phyloP scores from a whole-genome alignment of 2,888 invertebrate genomes.

The Abrostola tripartita region DNA sequence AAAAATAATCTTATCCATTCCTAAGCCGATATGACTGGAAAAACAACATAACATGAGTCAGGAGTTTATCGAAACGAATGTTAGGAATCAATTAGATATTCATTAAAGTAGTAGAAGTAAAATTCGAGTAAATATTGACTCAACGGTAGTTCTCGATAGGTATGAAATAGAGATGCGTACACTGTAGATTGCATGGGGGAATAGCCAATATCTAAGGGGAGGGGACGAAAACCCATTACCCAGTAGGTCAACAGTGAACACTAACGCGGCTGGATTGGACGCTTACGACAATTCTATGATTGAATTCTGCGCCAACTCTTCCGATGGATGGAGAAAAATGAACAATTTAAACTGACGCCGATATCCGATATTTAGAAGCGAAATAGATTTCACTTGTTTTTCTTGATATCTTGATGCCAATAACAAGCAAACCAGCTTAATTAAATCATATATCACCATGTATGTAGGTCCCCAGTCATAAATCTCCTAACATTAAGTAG shows the following conservation, averaged over 20 bases:
- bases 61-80: conserved; percentile 15
- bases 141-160: conserved; percentile 5
- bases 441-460: not conserved
- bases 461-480: conserved; percentile 2
- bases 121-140: conserved; percentile 2
- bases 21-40: conserved; percentile 22
- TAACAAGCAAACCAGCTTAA: not conserved
- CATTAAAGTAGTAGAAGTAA: conserved; percentile 3
- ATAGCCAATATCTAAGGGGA: conserved; percentile 48
- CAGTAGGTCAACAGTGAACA: conserved; percentile 52
- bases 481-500: conserved; percentile 12
- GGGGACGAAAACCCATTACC: conserved; percentile 51
- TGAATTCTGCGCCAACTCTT: conserved; percentile 48
- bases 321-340: conserved; percentile 29
- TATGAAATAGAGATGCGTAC: conserved; percentile 10
- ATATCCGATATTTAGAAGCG: conserved; percentile 1
- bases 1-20: conserved; percentile 32
- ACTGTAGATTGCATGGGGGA: conserved; percentile 39
- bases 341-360: conserved; percentile 23
- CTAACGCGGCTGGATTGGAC: conserved; percentile 45
- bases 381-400: not conserved
- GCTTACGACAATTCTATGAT: conserved; percentile 45
- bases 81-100: conserved; percentile 35
- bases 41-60: conserved; percentile 33
- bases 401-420: no score